Conservation (phyloP, 1,140 invertebrate genomes). For the Macrocentrus cingulum region DNA sequence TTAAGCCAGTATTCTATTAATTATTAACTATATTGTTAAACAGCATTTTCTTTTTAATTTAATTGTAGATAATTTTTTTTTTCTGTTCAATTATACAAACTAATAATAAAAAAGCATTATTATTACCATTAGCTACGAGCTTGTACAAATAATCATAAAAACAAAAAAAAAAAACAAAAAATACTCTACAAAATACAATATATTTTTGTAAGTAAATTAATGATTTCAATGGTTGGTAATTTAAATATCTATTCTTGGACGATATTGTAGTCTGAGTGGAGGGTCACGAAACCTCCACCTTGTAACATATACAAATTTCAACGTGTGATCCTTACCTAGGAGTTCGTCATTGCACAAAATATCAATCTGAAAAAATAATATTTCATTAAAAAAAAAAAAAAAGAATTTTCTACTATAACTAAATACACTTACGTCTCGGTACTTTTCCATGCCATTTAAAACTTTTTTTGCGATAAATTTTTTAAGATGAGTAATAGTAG, state of each 20-base stretch:
- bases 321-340: constrained; percentile 96
- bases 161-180: background rate
- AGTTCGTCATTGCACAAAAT: constrained; percentile 98
- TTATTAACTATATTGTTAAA: no score
- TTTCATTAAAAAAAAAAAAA: background rate
- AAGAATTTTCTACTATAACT: background rate
- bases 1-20: no score
- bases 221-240: no score
- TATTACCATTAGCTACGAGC: no score
- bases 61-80: no score
- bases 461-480: constrained; percentile 97
- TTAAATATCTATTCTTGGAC: constrained; percentile 72
- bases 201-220: background rate
- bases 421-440: constrained; percentile 83
- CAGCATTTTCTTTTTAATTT: no score
- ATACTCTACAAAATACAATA: background rate
- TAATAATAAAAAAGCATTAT: no score
- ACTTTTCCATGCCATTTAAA: constrained; percentile 86
- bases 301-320: constrained; percentile 98
- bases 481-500: constrained; percentile 95
- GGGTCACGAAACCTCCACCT: constrained; percentile 94
- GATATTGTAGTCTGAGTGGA: constrained; percentile 80
- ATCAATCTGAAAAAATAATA: constrained; percentile 76
- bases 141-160: constrained; percentile 13
- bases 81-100: no score